These are phyloP conservation scores for Callocephalon fimbriatum DNA, from an alignment of 2,113 vertebrate genomes.

Conservation along the genomic window DNA sequence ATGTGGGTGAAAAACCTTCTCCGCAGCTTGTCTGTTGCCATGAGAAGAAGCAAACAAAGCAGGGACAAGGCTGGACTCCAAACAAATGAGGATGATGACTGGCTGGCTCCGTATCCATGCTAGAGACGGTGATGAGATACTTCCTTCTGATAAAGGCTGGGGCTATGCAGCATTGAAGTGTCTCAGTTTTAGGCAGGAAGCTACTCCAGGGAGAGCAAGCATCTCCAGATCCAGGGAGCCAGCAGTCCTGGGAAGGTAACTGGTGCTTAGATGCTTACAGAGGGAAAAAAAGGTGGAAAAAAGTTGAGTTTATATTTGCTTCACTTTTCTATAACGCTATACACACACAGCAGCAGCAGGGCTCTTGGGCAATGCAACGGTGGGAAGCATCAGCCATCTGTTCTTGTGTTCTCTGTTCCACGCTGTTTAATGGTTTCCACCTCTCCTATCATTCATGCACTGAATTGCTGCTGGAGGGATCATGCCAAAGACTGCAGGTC, in stretches of 20 bases:
- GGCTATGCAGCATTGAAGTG: fast-evolving
- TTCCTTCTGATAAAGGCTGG: not conserved
- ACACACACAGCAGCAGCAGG: fast-evolving
- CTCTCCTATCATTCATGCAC: not conserved
- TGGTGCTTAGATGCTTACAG: not conserved
- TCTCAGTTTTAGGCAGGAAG: not conserved
- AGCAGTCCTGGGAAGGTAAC: not conserved
- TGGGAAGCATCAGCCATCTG: not conserved
- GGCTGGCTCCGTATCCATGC: not conserved
- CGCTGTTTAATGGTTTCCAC: not conserved
- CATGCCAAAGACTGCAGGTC: not conserved
- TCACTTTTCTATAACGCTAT: not conserved
- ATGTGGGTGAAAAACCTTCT: constrained; percentile 45
- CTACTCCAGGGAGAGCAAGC: not conserved
- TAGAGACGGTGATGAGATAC: not conserved
- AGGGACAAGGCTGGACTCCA: not conserved
- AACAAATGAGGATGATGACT: not conserved
- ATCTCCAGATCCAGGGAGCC: not conserved
- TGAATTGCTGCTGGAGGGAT: not conserved
- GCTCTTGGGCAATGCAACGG: fast-evolving
- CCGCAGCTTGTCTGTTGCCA: constrained; percentile 38
- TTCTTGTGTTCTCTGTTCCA: not conserved
- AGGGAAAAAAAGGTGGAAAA: not conserved
- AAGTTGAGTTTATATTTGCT: not conserved
- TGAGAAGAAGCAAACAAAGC: constrained; percentile 51